Evolutionary conservation across 2,797 vertebrate genomes (phyloP).

Genomic region (Sebastes umbrosus): DNA sequence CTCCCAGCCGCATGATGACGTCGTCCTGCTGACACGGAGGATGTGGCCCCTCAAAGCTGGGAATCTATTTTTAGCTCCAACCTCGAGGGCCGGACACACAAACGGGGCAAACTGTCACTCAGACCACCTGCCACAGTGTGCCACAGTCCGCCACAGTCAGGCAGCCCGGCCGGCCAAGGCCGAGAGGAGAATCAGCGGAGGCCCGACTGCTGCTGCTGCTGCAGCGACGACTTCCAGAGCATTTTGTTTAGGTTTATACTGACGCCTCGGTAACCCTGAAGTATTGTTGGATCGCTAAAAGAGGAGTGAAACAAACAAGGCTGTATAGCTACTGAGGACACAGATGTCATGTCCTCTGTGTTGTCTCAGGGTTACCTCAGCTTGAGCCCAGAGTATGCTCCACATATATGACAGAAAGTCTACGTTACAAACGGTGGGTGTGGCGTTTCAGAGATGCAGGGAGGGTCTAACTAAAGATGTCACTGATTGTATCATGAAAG

Average conservation of each 20-base stretch:
- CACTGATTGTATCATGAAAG: not conserved
- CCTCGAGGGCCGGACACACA: conserved; percentile 58
- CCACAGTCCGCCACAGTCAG: not conserved
- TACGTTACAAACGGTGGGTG: not conserved
- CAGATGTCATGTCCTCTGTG: no score
- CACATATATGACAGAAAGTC: no score
- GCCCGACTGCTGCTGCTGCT: not conserved
- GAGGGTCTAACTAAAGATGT: not conserved
- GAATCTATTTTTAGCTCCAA: conserved; percentile 71
- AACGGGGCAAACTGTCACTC: conserved; percentile 57
- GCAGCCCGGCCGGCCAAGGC: conserved; percentile 12
- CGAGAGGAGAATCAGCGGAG: not conserved
- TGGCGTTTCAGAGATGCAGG: not conserved
- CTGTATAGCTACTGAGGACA: no score
- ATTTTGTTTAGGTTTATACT: not conserved
- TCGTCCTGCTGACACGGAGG: conserved; percentile 45
- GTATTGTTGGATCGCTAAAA: not conserved
- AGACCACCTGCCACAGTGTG: conserved; percentile 59
- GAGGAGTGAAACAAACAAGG: no score
- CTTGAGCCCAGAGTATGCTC: not conserved
- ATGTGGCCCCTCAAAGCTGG: conserved; percentile 49
- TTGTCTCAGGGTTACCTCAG: not conserved
- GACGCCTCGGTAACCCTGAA: not conserved
- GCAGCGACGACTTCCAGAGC: not conserved
- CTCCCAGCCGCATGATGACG: conserved; percentile 39